Percentiles rank a stretch among this genome's conserved stretches.
Conservation (phyloP, 2,113 vertebrate genomes). For the Okapia johnstoni region DNA sequence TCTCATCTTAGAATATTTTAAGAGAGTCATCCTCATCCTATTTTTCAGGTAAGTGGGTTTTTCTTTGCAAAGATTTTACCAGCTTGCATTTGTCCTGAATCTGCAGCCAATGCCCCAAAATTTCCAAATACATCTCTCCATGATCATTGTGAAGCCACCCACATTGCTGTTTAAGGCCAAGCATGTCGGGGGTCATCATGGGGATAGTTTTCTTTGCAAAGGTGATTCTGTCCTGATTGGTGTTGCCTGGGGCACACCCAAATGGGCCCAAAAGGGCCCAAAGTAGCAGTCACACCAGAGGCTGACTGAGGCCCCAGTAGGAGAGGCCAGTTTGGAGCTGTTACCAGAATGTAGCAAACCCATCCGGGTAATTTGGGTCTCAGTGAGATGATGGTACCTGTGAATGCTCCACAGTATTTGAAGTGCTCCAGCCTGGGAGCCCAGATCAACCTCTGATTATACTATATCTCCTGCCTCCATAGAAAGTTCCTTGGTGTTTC, state of each 20-base stretch:
- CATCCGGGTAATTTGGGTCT: fast-evolving
- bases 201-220: not conserved
- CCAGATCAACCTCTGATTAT: not conserved
- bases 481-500: not conserved
- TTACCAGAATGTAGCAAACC: not conserved
- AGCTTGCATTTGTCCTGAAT: fast-evolving
- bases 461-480: not conserved
- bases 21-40: not conserved
- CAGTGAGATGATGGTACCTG: too few species aligned
- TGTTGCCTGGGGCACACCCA: fast-evolving
- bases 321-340: not conserved
- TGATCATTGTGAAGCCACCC: fast-evolving
- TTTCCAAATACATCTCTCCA: fast-evolving
- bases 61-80: not conserved
- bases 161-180: fast-evolving
- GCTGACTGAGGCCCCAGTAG: fast-evolving
- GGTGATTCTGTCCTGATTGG: too few species aligned
- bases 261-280: fast-evolving
- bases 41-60: not conserved
- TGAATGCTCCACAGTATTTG: fast-evolving
- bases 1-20: not conserved
- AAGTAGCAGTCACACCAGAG: not conserved
- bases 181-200: not conserved
- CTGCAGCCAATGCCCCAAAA: fast-evolving
- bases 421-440: not conserved